Base-by-base conservation (phyloP, 2,888 invertebrate species). In the Tortricodes alternella region DNA sequence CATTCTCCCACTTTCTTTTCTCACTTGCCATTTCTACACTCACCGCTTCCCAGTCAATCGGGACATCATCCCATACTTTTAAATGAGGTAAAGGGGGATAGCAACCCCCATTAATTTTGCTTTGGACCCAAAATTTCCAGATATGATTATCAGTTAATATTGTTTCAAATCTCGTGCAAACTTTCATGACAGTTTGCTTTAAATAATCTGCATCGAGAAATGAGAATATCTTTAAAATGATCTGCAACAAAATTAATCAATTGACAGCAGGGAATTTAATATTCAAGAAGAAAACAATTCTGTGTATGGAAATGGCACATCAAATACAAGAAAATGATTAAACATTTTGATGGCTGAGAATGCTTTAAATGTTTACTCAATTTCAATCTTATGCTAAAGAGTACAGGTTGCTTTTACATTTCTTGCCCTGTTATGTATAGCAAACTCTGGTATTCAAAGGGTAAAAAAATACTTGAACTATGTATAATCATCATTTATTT, bases 1-100 rank as follows among this genome's bases (percentile, higher is more conserved):
- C 74, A 74, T 91, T 77, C 4, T 71, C 78, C 94, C 94, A 94
- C 62, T 91, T 82, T 43, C 83, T 81, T 61, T 78, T 80, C 63
- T 93, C 92, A 55, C 91, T 89, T 69, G 94, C 93, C 72, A 94
- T 89, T 60, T 92, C 91, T 37, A 93, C 85, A 76, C 93, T 94
- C 0, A 93, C 85, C 43, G 85, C 78, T 66, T 90, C 91, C 93
- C 93, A 93, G 66, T 92, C 88, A 13, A 90, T 66, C 53, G 85
- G 83, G 48, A 78, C 75, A 19, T 89, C 81, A 37, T 90, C 81
- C 71, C 76, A 82, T 62, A 76, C 61, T 39, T 79, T 76, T 38
- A 88, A 68, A 58, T 83, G 64, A n/a, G 83, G 84, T 38, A 91
- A 69, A 34, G 83, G 74, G 21, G 90, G 91, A 61, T 78, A 91